These are phyloP conservation scores for Crocodylus rhombifer DNA, from an alignment of 2,797 vertebrate species.

Conservation along the genomic window DNA sequence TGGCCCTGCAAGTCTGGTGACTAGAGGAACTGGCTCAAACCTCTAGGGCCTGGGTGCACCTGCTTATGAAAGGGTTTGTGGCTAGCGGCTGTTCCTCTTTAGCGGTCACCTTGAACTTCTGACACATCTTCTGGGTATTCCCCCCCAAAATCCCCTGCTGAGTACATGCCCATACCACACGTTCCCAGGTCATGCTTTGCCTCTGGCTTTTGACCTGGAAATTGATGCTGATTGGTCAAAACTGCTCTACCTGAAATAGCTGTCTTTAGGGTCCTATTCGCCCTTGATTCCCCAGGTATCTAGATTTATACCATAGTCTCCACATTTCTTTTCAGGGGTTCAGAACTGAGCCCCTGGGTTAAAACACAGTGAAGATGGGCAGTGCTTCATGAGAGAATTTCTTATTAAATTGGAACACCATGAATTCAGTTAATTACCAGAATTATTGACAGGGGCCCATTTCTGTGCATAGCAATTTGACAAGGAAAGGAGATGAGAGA, in stretches of 20 bases:
- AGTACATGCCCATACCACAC: fast-evolving
- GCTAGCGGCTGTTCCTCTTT: constrained; percentile 57
- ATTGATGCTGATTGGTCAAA: not conserved
- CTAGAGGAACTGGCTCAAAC: constrained; percentile 53
- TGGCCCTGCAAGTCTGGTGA: constrained; percentile 51
- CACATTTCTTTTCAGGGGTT: not conserved
- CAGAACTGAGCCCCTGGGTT: not conserved
- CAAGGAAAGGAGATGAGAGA: not conserved
- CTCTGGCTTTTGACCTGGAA: not conserved
- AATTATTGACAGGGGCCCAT: not conserved
- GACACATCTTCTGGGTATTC: constrained; percentile 23
- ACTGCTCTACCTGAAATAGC: not conserved
- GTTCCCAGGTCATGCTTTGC: not conserved
- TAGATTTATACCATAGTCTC: not conserved
- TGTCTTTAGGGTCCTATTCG: not conserved
- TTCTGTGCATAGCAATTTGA: not conserved
- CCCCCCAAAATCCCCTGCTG: not conserved
- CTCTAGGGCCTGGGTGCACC: constrained; percentile 62
- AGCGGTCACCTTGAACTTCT: constrained; percentile 68
- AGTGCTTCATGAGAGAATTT: not conserved
- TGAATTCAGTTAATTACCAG: not conserved
- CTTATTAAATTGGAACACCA: not conserved
- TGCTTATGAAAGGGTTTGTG: constrained; percentile 45
- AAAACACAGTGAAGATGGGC: not conserved
- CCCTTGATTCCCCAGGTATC: not conserved